These are phyloP conservation scores for Panopea generosa DNA, from an alignment of 2,888 invertebrate genomes.

Conservation along the genomic window DNA sequence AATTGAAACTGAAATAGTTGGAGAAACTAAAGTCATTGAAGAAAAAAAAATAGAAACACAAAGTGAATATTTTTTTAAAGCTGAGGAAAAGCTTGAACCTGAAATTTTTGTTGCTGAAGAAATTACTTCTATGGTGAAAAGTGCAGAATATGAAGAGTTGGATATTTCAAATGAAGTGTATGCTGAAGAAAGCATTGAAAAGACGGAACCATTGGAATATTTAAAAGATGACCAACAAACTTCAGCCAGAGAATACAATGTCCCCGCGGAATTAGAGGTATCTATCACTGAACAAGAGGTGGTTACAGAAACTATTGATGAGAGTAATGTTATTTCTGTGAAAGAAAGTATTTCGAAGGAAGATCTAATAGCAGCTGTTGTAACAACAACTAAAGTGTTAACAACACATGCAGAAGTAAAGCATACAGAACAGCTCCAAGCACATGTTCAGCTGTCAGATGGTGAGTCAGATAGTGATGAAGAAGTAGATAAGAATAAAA, in stretches of 20 bases:
- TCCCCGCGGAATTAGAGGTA: not conserved
- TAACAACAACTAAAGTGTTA: conserved; percentile 25
- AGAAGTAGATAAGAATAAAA: not conserved
- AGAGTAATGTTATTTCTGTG: conserved; percentile 8
- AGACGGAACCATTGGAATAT: not conserved
- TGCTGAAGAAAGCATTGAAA: not conserved
- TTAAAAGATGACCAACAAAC: not conserved
- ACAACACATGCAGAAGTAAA: conserved; percentile 27
- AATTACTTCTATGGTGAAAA: not conserved
- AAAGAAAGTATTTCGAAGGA: conserved; percentile 7
- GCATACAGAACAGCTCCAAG: conserved; percentile 11
- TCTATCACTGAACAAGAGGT: conserved; percentile 14
- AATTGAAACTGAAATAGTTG: conserved; percentile 9
- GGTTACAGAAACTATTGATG: not conserved
- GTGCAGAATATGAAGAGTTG: not conserved
- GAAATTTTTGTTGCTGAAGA: conserved; percentile 18
- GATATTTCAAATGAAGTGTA: too few relatives aligned
- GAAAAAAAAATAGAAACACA: conserved; percentile 26
- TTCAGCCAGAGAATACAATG: not conserved
- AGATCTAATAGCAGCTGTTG: conserved; percentile 16
- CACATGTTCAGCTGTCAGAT: conserved; percentile 17
- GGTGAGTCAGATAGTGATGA: conserved; percentile 9
- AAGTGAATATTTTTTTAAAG: not conserved
- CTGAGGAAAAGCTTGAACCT: not conserved
- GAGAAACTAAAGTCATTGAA: conserved; percentile 31